These are phyloP conservation scores for Enteromius treurensis DNA, from an alignment of 2,797 vertebrate genomes.

Conservation along the genomic window DNA sequence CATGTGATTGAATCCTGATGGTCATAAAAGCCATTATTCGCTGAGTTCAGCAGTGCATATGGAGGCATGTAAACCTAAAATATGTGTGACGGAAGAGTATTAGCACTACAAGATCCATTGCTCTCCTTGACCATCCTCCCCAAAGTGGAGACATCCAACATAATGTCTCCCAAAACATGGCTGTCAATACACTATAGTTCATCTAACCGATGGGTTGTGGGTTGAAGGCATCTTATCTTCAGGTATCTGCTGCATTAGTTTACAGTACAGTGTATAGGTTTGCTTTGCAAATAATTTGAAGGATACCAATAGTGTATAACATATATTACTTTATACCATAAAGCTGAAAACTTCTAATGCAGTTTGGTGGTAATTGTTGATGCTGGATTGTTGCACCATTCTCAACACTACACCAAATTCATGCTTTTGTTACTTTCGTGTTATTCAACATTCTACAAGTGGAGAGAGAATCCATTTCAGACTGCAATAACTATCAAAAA, in stretches of 20 bases:
- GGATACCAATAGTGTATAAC: neutral
- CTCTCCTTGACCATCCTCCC: neutral
- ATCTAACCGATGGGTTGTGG: neutral
- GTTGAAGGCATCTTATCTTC: neutral
- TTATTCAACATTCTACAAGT: neutral
- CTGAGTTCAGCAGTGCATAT: neutral
- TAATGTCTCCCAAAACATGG: neutral
- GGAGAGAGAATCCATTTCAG: neutral
- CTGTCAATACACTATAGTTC: neutral
- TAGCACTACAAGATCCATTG: neutral
- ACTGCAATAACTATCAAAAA: neutral
- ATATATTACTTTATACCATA: neutral
- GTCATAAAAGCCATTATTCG: neutral
- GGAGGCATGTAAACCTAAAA: neutral
- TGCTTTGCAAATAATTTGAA: neutral
- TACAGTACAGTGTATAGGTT: neutral
- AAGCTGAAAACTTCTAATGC: neutral
- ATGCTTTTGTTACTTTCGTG: neutral
- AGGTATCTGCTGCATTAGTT: neutral
- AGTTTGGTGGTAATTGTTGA: neutral
- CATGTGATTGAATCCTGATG: constrained; percentile 9
- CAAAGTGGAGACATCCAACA: neutral
- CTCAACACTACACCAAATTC: neutral
- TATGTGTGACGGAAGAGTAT: neutral
- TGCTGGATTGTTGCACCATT: neutral